These are phyloP conservation scores for Pediacus dermestoides DNA, from an alignment of 2,888 invertebrate genomes.

Conservation along the genomic window DNA sequence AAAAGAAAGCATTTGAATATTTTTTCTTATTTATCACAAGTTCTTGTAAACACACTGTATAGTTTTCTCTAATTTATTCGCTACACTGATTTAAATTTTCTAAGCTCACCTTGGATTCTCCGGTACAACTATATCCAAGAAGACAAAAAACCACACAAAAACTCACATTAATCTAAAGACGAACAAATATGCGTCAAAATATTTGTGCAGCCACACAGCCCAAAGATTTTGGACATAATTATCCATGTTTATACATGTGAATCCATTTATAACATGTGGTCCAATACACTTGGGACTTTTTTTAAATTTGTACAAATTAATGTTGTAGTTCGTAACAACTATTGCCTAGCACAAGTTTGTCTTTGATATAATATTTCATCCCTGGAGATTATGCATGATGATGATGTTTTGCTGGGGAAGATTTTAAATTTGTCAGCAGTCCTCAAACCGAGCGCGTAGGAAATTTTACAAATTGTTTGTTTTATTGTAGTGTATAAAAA, in stretches of 20 bases:
- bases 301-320: conserved; percentile 37
- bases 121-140: too few relatives aligned
- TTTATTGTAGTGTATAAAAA: too few relatives aligned
- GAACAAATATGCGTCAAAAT: conserved; percentile 1
- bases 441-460: too few relatives aligned
- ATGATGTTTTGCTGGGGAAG: conserved; percentile 34
- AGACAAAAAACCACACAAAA: too few relatives aligned
- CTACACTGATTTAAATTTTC: too few relatives aligned
- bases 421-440: conserved; percentile 30
- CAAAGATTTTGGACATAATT: conserved; percentile 26
- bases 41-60: too few relatives aligned
- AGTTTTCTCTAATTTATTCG: too few relatives aligned
- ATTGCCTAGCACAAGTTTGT: conserved; percentile 47
- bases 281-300: conserved; percentile 42
- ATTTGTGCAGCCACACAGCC: conserved; percentile 10
- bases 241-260: conserved; percentile 24
- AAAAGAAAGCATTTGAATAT: too few relatives aligned
- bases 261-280: conserved; percentile 38
- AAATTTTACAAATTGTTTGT: too few relatives aligned
- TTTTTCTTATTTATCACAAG: too few relatives aligned
- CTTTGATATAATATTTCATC: conserved; percentile 43
- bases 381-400: conserved; percentile 36
- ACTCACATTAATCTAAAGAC: too few relatives aligned
- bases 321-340: conserved; percentile 45
- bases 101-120: too few relatives aligned